A percentile compares a stretch with the other conserved stretches of the same genome.
Conservation (phyloP, 1,140 invertebrate genomes). For the Drosophila bocki region DNA sequence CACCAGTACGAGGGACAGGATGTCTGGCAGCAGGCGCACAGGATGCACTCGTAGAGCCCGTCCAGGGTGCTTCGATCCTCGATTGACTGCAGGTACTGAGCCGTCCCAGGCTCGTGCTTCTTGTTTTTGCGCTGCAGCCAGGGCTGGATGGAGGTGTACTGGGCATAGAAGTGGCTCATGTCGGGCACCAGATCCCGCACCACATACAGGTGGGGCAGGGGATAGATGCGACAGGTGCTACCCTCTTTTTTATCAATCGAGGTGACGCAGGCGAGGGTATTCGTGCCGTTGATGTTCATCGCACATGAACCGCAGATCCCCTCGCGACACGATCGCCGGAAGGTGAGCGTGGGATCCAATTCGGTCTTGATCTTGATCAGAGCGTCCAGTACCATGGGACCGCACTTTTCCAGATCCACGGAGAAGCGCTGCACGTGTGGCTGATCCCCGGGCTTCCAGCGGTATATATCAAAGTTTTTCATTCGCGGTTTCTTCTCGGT, state of each 20-base stretch:
- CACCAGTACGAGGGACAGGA: constrained; percentile 99
- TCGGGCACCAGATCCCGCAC: constrained; percentile 98
- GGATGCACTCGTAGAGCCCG: constrained; percentile 97
- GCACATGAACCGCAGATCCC: constrained; percentile 99
- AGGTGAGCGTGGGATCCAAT: constrained; percentile 97
- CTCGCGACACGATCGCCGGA: constrained; percentile 97
- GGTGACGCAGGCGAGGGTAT: constrained; percentile 94
- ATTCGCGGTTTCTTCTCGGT: constrained; percentile 65
- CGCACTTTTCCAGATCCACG: constrained; percentile 96
- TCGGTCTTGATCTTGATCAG: constrained; percentile 99
- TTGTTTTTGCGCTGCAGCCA: constrained; percentile 93
- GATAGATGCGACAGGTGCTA: constrained; percentile 88
- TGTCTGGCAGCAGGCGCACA: constrained; percentile 98
- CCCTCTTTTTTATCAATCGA: constrained; percentile 40
- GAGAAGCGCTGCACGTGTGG: constrained; percentile 95
- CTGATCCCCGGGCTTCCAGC: constrained; percentile 95
- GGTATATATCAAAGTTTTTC: constrained; percentile 95
- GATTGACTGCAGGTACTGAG: constrained; percentile 93
- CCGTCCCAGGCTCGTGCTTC: constrained; percentile 87
- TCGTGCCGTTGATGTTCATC: constrained; percentile 98
- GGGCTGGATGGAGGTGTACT: constrained; percentile 97
- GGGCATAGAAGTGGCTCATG: constrained; percentile 96
- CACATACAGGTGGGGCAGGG: constrained; percentile 98
- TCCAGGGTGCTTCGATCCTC: constrained; percentile 96
- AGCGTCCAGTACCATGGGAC: constrained; percentile 98